phyloP scores from a whole-genome alignment of 2,113 vertebrate genomes.

The Elanus axillaris region DNA sequence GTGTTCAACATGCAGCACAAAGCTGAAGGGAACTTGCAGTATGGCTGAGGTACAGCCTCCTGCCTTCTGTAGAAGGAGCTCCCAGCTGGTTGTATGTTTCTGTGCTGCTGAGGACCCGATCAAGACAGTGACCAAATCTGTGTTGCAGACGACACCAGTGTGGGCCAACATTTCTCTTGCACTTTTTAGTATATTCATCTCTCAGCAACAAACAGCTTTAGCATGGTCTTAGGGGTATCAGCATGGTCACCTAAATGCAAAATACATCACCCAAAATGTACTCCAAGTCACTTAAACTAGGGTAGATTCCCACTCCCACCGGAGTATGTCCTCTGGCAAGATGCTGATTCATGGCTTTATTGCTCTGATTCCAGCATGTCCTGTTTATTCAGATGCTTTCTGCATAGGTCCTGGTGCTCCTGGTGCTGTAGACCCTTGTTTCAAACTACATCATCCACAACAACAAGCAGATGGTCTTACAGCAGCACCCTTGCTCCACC shows the following conservation, averaged over 20 bases:
- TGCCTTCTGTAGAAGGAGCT: not conserved
- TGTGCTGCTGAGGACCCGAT: not conserved
- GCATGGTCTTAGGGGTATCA: not conserved
- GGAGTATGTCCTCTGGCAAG: not conserved
- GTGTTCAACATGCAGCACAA: not conserved
- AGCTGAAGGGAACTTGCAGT: not conserved
- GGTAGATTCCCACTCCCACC: not conserved
- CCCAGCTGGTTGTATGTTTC: not conserved
- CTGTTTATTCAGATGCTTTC: not conserved
- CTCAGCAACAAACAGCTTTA: not conserved
- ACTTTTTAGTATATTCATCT: not conserved
- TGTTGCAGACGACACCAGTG: not conserved
- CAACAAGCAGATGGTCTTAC: not conserved
- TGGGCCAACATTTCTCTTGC: not conserved
- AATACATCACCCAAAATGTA: not conserved
- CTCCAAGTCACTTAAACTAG: not conserved
- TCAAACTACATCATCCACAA: not conserved
- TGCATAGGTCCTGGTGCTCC: not conserved
- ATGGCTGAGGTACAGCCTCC: not conserved
- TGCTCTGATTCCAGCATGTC: not conserved
- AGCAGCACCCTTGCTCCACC: not conserved
- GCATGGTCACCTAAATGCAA: not conserved
- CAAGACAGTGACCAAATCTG: not conserved
- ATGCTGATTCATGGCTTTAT: not conserved
- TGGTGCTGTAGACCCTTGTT: not conserved